Evolutionary conservation across 2,797 vertebrate genomes (phyloP).

Genomic region (Lacerta agilis): DNA sequence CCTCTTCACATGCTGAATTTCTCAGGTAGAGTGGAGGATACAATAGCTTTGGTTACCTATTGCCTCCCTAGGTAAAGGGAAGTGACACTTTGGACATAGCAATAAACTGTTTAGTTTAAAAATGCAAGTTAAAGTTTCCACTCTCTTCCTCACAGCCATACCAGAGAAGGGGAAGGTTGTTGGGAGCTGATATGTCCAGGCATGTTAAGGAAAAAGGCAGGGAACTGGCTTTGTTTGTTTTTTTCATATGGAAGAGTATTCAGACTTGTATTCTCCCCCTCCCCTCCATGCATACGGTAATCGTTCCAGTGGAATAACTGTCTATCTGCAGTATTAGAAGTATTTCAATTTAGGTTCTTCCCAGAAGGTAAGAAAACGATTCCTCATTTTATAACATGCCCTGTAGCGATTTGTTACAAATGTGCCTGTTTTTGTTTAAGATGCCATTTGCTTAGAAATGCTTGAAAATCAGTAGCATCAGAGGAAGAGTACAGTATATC

Average conservation of each 20-base stretch:
- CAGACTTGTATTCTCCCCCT: background rate
- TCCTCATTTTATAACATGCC: slow-evolving; percentile 51
- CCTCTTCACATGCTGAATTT: no score
- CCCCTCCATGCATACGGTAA: background rate
- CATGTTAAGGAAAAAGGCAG: background rate
- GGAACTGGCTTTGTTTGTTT: background rate
- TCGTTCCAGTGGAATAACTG: slow-evolving; percentile 28
- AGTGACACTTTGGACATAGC: background rate
- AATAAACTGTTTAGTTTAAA: background rate
- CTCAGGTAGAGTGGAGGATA: no score
- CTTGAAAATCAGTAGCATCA: slow-evolving; percentile 64
- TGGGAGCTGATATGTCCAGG: no score
- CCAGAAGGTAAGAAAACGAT: slow-evolving; percentile 49
- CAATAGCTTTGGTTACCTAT: no score
- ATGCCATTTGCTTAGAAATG: slow-evolving; percentile 46
- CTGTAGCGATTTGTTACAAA: slow-evolving; percentile 59
- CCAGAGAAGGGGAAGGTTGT: background rate
- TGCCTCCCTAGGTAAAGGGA: no score
- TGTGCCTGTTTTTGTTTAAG: slow-evolving; percentile 60
- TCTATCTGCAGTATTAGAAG: slow-evolving; percentile 54
- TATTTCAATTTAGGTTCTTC: slow-evolving; percentile 51
- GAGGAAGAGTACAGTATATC: slow-evolving; percentile 61
- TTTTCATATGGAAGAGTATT: background rate
- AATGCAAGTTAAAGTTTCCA: background rate
- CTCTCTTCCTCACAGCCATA: background rate